A percentile compares a stretch with the other conserved stretches of the same genome.
These are phyloP conservation scores for Tauraco erythrolophus DNA, from an alignment of 2,113 vertebrate species.

Conservation along the genomic window DNA sequence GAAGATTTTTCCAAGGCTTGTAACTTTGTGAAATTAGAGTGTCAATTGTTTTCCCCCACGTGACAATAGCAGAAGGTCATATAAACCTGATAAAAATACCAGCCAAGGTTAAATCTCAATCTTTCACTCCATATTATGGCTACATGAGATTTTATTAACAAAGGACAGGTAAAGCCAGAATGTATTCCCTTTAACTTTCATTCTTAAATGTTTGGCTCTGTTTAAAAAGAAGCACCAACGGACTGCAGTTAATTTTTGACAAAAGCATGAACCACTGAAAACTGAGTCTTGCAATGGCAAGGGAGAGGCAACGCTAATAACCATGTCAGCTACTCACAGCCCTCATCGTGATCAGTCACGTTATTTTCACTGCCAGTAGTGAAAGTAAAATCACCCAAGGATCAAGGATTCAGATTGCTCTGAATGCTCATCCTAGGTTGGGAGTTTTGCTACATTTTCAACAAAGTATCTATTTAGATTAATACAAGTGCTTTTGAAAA, in stretches of 20 bases:
- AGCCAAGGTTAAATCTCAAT: not conserved
- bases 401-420: not conserved
- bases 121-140: not conserved
- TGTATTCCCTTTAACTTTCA: not conserved
- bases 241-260: not conserved
- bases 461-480: not conserved
- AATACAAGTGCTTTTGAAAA: not conserved
- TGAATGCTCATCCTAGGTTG: not conserved
- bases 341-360: rapidly evolving
- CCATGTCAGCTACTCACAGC: not conserved
- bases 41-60: not conserved
- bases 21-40: not conserved
- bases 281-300: not conserved
- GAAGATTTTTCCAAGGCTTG: not conserved
- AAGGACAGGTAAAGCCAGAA: not conserved
- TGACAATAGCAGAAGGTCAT: not conserved
- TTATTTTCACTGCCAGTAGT: not conserved
- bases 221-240: not conserved
- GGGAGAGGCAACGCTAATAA: not conserved
- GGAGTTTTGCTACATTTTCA: not conserved
- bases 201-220: not conserved
- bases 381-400: not conserved
- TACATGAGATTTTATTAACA: not conserved
- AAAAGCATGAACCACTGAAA: not conserved
- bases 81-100: not conserved